Evolutionary conservation across 2,797 vertebrate genomes (phyloP).

Genomic region (Tenualosa thibaudeaui): DNA sequence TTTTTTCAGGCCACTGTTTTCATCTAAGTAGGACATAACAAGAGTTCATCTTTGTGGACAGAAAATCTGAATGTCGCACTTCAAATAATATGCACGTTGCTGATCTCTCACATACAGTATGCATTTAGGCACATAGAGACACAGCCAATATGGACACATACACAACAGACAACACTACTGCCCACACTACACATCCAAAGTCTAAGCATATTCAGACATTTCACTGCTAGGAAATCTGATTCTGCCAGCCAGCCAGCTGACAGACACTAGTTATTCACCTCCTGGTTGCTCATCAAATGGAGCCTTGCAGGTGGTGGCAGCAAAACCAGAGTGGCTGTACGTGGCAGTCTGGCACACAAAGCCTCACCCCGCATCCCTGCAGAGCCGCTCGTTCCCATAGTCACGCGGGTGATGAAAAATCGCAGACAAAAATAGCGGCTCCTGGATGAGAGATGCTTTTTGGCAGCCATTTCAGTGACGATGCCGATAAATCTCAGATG

Average conservation of each 20-base stretch:
- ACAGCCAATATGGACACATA: not conserved
- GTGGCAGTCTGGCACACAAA: not conserved
- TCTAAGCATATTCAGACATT: not conserved
- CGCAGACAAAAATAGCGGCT: slow-evolving; percentile 42
- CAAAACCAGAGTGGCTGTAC: not conserved
- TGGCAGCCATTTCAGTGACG: slow-evolving; percentile 65
- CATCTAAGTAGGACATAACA: not conserved
- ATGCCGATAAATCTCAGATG: slow-evolving; percentile 70
- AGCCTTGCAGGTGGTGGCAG: not conserved
- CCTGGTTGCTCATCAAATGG: not conserved
- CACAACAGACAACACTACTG: not conserved
- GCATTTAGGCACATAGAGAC: not conserved
- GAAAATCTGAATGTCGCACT: not conserved
- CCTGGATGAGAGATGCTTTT: slow-evolving; percentile 54
- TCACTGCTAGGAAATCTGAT: not conserved
- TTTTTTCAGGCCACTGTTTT: not conserved
- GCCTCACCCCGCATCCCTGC: slow-evolving; percentile 27
- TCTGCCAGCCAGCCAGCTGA: not conserved
- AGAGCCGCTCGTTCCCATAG: not conserved
- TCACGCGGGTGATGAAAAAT: slow-evolving; percentile 30
- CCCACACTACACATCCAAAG: not conserved
- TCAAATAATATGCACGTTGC: not conserved
- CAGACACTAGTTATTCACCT: not conserved
- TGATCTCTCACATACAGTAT: not conserved
- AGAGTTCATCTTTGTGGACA: not conserved